phyloP scores from a whole-genome alignment of 2,797 vertebrate genomes.

The Peromyscus eremicus region DNA sequence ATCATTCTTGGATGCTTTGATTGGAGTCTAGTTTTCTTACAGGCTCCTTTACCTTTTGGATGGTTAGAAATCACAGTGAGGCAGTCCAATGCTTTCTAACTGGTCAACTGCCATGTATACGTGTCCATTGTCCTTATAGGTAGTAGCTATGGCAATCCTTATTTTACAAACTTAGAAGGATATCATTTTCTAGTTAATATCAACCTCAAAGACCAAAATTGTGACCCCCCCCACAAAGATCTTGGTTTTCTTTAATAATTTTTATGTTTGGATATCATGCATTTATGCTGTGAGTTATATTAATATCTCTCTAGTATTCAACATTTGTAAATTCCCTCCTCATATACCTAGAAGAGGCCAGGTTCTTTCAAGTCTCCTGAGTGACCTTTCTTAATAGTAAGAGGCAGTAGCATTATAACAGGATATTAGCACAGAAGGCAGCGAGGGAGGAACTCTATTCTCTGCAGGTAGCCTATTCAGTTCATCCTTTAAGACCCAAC shows the following conservation, averaged over 20 bases:
- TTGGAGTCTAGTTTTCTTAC: neutral
- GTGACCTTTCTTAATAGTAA: slow-evolving; percentile 34
- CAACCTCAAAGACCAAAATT: slow-evolving; percentile 40
- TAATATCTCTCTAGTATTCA: neutral
- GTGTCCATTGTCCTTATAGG: neutral
- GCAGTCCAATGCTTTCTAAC: neutral
- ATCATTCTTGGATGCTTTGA: neutral
- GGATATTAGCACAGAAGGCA: neutral
- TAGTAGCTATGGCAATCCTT: neutral
- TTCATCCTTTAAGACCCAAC: slow-evolving; percentile 23
- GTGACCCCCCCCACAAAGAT: neutral
- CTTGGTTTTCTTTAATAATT: slow-evolving; percentile 12
- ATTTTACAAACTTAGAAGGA: slow-evolving; percentile 32
- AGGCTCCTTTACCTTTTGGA: neutral
- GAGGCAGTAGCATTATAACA: neutral
- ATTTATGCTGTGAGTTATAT: neutral
- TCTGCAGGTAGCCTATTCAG: slow-evolving; percentile 2
- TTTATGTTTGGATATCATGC: slow-evolving; percentile 12
- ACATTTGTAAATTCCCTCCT: slow-evolving; percentile 5
- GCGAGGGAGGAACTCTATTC: neutral
- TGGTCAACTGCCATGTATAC: neutral
- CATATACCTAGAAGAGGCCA: neutral
- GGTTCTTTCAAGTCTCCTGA: neutral
- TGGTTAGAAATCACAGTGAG: neutral
- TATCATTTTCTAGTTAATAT: slow-evolving; percentile 55